Percentiles rank a stretch among this genome's conserved stretches.
Conservation (phyloP, 2,888 invertebrate species). For the Anodontia alba region DNA sequence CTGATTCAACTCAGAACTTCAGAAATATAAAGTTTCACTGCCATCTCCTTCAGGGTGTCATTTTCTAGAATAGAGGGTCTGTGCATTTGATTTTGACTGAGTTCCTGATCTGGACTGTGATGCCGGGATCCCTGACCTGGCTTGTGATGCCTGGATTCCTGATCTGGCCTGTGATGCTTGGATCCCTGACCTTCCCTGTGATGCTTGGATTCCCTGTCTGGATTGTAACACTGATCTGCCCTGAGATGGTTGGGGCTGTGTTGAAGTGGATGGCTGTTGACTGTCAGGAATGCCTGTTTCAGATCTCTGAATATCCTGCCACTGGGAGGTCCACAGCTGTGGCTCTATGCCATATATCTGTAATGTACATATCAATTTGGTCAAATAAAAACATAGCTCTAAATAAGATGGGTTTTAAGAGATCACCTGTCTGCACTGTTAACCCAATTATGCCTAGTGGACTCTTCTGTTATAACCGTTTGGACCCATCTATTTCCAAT, state of each 20-base stretch:
- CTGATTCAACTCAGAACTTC: too few relatives aligned
- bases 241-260: neutral
- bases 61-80: neutral
- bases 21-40: too few relatives aligned
- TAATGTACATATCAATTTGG: neutral
- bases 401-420: too few relatives aligned
- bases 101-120: neutral
- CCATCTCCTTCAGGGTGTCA: too few relatives aligned
- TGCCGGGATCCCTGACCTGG: neutral
- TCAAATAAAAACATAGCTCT: too few relatives aligned
- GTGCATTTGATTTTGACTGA: neutral
- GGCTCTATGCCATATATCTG: conserved; percentile 67
- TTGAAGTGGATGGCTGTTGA: conserved; percentile 2
- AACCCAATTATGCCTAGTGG: too few relatives aligned
- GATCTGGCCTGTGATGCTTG: conserved; percentile 6
- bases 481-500: too few relatives aligned
- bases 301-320: conserved; percentile 64
- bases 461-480: too few relatives aligned
- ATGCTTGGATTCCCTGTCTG: neutral
- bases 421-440: too few relatives aligned
- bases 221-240: neutral
- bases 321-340: conserved; percentile 76
- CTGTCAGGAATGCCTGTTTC: conserved; percentile 37
- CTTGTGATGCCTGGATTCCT: neutral
- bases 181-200: neutral